Evolutionary conservation across 2,113 vertebrate species (phyloP), one percentile per base, ranked within the genome.

Genomic region (Ochotona curzoniae): DNA sequence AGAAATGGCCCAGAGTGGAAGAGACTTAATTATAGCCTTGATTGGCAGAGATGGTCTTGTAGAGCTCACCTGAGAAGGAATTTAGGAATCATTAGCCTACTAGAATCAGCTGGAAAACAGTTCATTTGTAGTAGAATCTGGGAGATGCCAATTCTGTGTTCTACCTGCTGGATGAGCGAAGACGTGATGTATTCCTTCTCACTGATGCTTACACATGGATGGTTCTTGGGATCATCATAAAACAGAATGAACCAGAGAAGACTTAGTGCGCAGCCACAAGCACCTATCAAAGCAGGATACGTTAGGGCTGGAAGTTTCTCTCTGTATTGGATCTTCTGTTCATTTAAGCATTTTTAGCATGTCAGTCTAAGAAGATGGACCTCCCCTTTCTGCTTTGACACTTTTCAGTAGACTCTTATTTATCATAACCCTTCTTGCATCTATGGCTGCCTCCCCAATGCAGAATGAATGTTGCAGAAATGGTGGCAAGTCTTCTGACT

Each of bases 1-100:
- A 71, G 98, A 97, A 90, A 99, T 98, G 23, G 98, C 97, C 98
- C 98, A 99, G 67, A 99, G 93, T 8, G 98, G 98, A 35, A 97
- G 95, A 0, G 98, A 99, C 54, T 96, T 94, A 51, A 97, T 1
- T 97, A 99, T 98, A 70, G 97, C 79, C 49, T 95, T 28, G 51
- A 98, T 5, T 1, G 99, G 99, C 30, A 99, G 47, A 12, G 97
- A 97, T 97, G 96, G 97, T 90, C 98, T 97, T 21, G 98, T 97
- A 85, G 97, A 96, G 26, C 89, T 95, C 5, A 96, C 98, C 98
- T 99, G 96, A 5, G 92, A 87, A 70, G 32, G 38, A 89, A 61
- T 54, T 70, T 70, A 32, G 35, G 7, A 35, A 30, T 54, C 8
- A 5, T 38, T 25, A 32, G 64, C 20, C 23, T 14, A 32, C 35